A percentile compares a stretch with the other conserved stretches of the same genome.
These are phyloP conservation scores for Neolamprologus longior DNA, from an alignment of 2,113 vertebrate genomes.

Conservation along the genomic window DNA sequence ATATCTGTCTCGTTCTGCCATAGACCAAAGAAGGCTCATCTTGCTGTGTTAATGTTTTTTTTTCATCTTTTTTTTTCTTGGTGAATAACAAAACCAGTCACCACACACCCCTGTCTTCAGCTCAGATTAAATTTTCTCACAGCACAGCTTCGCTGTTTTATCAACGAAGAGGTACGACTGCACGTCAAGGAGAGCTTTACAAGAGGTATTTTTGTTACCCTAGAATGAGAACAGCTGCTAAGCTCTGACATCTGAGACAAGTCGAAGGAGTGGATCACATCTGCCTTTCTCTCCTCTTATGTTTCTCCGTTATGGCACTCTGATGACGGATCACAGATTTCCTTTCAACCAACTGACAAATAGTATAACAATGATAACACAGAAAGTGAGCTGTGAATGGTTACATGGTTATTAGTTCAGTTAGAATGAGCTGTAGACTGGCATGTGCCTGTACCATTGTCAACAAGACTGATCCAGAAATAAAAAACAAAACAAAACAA, in stretches of 20 bases:
- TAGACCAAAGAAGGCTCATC: not conserved
- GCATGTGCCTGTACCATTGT: not conserved
- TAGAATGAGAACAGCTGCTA: not conserved
- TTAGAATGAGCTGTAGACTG: not conserved
- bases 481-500: not conserved
- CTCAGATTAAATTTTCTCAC: not conserved
- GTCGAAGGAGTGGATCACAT: not conserved
- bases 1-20: not conserved
- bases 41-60: not conserved
- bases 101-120: not conserved
- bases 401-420: not conserved
- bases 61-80: not conserved
- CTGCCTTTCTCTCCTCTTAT: not conserved
- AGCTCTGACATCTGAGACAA: not conserved
- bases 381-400: not conserved
- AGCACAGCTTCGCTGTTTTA: not conserved
- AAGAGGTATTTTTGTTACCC: constrained; percentile 12
- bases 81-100: not conserved
- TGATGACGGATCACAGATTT: not conserved
- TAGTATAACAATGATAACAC: not conserved
- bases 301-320: not conserved
- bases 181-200: not conserved
- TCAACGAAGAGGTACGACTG: not conserved
- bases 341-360: not conserved
- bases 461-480: not conserved